phyloP scores from a whole-genome alignment of 1,140 invertebrate genomes.

The Ostrea denselamellosa region DNA sequence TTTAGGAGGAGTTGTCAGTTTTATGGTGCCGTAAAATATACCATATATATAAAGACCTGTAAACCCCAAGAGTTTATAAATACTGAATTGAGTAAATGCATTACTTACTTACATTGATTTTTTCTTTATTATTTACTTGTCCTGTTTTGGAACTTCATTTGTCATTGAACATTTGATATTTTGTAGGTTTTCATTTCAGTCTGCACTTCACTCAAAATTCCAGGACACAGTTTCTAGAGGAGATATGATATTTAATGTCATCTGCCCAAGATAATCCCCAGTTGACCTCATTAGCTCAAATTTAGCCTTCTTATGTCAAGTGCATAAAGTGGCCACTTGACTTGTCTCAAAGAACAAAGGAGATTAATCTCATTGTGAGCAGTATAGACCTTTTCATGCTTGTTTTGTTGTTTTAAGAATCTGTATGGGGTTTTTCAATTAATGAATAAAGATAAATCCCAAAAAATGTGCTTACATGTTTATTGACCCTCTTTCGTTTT shows the following conservation, averaged over 20 bases:
- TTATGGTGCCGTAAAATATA: too few relatives aligned
- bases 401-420: not conserved
- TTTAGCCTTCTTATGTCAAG: slow-evolving; percentile 15
- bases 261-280: not conserved
- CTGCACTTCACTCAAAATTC: not conserved
- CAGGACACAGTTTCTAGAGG: slow-evolving; percentile 3
- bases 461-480: not conserved
- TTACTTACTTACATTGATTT: too few relatives aligned
- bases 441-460: not conserved
- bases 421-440: not conserved
- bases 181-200: not conserved
- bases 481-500: not conserved
- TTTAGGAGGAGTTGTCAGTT: too few relatives aligned
- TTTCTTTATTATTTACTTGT: too few relatives aligned
- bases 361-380: not conserved
- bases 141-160: too few relatives aligned
- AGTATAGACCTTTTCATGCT: slow-evolving; percentile 10
- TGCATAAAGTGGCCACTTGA: slow-evolving; percentile 10
- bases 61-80: too few relatives aligned
- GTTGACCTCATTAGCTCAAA: slow-evolving; percentile 13
- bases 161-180: too few relatives aligned
- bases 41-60: too few relatives aligned
- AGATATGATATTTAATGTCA: slow-evolving; percentile 7
- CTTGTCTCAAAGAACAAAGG: slow-evolving; percentile 28
- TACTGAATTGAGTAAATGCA: too few relatives aligned